Conservation (phyloP, 2,113 vertebrate genomes). For the Myocastor coypus region DNA sequence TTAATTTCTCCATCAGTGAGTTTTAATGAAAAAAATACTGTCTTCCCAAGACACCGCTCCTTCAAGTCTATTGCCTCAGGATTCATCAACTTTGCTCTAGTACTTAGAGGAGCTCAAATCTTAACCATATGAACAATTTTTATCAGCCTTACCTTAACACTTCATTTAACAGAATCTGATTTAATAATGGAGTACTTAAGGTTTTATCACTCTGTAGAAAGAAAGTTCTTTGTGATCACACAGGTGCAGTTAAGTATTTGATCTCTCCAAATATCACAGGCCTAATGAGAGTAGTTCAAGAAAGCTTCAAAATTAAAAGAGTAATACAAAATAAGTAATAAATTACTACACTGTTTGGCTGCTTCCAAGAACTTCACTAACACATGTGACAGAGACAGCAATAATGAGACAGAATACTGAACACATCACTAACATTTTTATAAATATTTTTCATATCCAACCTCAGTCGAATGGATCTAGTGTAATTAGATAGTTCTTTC, state of each 20-base stretch:
- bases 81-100: not conserved
- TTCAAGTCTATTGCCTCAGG: not conserved
- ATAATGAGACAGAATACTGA: not conserved
- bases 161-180: not conserved
- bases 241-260: not conserved
- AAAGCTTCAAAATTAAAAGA: conserved; percentile 41
- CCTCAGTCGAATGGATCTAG: not conserved
- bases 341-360: not conserved
- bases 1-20: not conserved
- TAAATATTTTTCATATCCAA: conserved; percentile 39
- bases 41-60: not conserved
- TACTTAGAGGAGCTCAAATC: not conserved
- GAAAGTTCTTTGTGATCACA: conserved; percentile 27
- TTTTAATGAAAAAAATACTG: not conserved
- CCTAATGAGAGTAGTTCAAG: not conserved
- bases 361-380: no score
- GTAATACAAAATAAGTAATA: not conserved
- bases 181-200: not conserved
- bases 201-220: conserved; percentile 27
- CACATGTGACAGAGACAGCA: no score
- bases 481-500: conserved; percentile 26
- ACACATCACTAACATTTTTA: conserved; percentile 52
- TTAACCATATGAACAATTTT: not conserved
- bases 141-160: not conserved
- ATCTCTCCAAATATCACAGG: conserved; percentile 35